These are phyloP conservation scores for Cynaeus angustus DNA, from an alignment of 2,888 invertebrate species.

Conservation along the genomic window DNA sequence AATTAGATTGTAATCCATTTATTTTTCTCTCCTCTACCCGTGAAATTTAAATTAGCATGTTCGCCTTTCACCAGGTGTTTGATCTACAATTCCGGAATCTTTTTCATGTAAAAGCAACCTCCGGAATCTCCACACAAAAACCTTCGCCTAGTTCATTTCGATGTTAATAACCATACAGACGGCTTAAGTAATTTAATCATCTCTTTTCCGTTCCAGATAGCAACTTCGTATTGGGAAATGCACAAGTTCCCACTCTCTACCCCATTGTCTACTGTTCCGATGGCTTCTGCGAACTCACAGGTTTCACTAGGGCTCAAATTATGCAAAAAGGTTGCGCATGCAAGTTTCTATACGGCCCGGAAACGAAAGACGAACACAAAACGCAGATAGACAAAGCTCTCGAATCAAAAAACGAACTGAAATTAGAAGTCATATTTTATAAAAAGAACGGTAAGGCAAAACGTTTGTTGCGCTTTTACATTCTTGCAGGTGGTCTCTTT, in stretches of 20 bases:
- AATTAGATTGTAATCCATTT: too few species aligned
- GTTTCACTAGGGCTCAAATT: constrained; percentile 94
- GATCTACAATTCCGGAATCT: background rate
- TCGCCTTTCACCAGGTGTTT: too few species aligned
- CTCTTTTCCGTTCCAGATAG: constrained; percentile 81
- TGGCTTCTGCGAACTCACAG: constrained; percentile 96
- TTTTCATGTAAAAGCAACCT: background rate
- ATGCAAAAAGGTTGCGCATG: constrained; percentile 98
- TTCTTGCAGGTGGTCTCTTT: constrained; percentile 13
- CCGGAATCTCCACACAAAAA: background rate
- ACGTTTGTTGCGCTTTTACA: constrained; percentile 3
- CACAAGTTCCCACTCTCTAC: constrained; percentile 89
- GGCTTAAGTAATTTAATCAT: constrained; percentile 23
- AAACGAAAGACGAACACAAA: constrained; percentile 92
- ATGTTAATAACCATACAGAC: constrained; percentile 5
- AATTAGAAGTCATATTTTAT: constrained; percentile 95
- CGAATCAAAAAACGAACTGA: constrained; percentile 92
- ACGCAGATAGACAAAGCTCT: constrained; percentile 91
- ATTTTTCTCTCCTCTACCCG: too few species aligned
- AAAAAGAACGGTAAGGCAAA: constrained; percentile 89
- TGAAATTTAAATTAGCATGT: too few species aligned
- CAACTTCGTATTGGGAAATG: constrained; percentile 97
- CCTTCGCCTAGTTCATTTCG: background rate
- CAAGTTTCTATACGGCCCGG: constrained; percentile 94
- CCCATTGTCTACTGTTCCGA: constrained; percentile 98